Evolutionary conservation across 1,140 invertebrate species (phyloP).

Genomic region (Drosophila rhopaloa): DNA sequence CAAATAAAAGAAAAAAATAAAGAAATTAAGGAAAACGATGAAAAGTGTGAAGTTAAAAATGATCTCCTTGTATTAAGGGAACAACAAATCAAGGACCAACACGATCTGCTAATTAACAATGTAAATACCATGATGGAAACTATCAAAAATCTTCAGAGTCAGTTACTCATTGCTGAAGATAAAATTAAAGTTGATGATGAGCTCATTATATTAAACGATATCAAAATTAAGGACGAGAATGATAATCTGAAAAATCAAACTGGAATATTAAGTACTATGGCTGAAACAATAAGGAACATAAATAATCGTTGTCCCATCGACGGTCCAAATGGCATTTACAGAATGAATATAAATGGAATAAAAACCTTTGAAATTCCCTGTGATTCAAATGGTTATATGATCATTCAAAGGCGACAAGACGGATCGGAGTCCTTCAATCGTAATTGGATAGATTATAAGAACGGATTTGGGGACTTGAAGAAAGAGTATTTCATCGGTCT

Average conservation of each 20-base stretch:
- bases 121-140: background rate
- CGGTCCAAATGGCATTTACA: background rate
- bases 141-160: background rate
- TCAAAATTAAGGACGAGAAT: no score
- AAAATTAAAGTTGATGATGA: background rate
- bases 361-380: background rate
- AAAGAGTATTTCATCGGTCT: constrained; percentile 87
- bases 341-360: background rate
- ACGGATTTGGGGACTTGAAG: constrained; percentile 87
- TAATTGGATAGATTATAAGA: constrained; percentile 87
- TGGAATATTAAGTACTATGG: no score
- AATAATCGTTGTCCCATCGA: background rate
- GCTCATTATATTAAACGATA: no score
- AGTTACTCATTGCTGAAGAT: background rate
- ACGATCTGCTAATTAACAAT: background rate
- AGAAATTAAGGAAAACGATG: background rate
- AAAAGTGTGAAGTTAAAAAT: background rate
- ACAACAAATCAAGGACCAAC: background rate
- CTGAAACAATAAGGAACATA: no score
- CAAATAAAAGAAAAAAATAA: background rate
- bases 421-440: constrained; percentile 87
- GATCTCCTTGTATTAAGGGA: background rate
- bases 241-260: no score
- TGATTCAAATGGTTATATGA: constrained; percentile 85
- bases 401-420: constrained; percentile 87